Evolutionary conservation across 2,888 invertebrate genomes (phyloP).

Genomic region (Carpatolechia fugitivella): DNA sequence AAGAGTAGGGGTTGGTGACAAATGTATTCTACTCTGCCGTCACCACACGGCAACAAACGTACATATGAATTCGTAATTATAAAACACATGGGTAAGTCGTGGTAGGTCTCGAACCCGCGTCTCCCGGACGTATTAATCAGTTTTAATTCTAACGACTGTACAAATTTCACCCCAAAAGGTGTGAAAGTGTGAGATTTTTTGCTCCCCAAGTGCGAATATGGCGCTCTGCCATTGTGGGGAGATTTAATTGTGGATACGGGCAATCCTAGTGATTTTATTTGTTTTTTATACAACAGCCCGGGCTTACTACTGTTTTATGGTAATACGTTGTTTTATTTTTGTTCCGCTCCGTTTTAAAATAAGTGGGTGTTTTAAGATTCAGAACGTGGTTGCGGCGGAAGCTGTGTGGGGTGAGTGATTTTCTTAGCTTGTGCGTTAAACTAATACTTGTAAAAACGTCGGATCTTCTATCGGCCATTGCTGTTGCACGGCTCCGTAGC

Average conservation of each 20-base stretch:
- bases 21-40: too few species aligned
- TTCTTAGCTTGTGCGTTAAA: too few species aligned
- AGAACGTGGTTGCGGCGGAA: too few species aligned
- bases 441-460: too few species aligned
- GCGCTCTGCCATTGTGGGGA: conserved; percentile 3
- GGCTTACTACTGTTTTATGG: not conserved
- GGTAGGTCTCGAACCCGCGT: too few species aligned
- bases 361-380: not conserved
- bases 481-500: too few species aligned
- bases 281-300: conserved; percentile 2
- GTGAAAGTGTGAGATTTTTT: conserved; percentile 17
- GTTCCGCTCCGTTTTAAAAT: not conserved
- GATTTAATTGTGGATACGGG: conserved; percentile 22
- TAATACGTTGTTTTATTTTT: not conserved
- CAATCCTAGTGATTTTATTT: conserved; percentile 9
- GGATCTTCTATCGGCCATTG: too few species aligned
- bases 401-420: not conserved
- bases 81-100: too few species aligned
- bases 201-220: conserved; percentile 23
- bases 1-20: too few species aligned
- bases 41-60: too few species aligned
- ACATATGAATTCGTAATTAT: too few species aligned
- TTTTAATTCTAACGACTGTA: conserved; percentile 7
- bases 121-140: too few species aligned
- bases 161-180: conserved; percentile 6